These are phyloP conservation scores for Acleris cristana DNA, from an alignment of 2,888 invertebrate genomes.

Conservation along the genomic window DNA sequence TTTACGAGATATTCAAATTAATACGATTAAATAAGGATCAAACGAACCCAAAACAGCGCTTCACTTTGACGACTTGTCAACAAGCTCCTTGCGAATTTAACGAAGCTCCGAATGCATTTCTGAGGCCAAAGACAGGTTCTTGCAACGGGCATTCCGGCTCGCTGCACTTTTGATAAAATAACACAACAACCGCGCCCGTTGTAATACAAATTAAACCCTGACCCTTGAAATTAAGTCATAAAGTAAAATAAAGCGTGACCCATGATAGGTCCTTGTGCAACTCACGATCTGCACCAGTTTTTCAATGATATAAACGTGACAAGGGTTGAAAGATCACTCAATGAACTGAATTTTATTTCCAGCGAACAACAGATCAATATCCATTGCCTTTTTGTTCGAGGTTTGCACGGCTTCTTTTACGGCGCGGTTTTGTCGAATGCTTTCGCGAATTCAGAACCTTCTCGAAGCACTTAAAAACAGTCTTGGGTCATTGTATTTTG, in stretches of 20 bases:
- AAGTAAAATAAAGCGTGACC: conserved; percentile 49
- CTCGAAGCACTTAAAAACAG: conserved; percentile 44
- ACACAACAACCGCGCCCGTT: conserved; percentile 48
- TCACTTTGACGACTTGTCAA: conserved; percentile 48
- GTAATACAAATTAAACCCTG: conserved; percentile 58
- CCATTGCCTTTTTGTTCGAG: conserved; percentile 59
- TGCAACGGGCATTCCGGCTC: conserved; percentile 74
- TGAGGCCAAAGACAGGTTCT: conserved; percentile 74
- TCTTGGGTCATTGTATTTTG: conserved; percentile 53
- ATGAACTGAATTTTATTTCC: conserved; percentile 78
- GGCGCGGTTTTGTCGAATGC: conserved; percentile 58
- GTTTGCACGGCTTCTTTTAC: conserved; percentile 64
- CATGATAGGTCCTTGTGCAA: conserved; percentile 61
- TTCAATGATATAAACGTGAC: conserved; percentile 75
- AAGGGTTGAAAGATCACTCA: conserved; percentile 71
- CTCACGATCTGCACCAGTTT: conserved; percentile 58
- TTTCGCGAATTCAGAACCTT: conserved; percentile 61
- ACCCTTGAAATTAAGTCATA: conserved; percentile 59
- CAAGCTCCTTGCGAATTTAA: conserved; percentile 68
- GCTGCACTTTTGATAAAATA: conserved; percentile 51
- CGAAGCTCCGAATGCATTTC: conserved; percentile 68
- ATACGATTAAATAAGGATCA: conserved; percentile 32
- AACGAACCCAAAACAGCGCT: conserved; percentile 46
- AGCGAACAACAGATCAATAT: conserved; percentile 74
- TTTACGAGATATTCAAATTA: conserved; percentile 30